These are phyloP conservation scores for Calliopsis andreniformis DNA, from an alignment of 1,140 invertebrate species.

Conservation along the genomic window DNA sequence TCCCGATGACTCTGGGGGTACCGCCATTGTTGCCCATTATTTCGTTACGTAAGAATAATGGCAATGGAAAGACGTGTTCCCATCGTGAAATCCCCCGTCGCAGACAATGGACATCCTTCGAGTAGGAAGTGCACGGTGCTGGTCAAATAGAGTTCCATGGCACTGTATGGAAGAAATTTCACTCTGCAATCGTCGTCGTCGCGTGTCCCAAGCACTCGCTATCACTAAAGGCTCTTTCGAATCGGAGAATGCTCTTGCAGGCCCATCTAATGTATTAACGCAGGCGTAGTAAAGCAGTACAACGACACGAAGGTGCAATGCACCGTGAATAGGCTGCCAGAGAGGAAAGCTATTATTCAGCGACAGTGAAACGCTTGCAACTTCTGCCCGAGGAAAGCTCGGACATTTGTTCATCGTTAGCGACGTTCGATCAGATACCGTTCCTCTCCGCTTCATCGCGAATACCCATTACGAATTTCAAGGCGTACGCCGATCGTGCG, in stretches of 20 bases:
- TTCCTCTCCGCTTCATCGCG: neutral
- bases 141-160: too few species aligned
- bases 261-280: constrained; percentile 15
- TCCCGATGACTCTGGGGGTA: neutral
- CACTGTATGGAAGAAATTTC: too few species aligned
- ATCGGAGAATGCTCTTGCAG: neutral
- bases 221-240: too few species aligned
- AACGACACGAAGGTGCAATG: constrained; percentile 58
- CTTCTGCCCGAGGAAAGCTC: constrained; percentile 5
- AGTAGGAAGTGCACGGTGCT: too few species aligned
- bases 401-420: constrained; percentile 8
- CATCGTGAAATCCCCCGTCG: neutral
- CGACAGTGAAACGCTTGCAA: constrained; percentile 43
- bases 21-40: constrained; percentile 33
- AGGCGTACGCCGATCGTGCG: constrained; percentile 3
- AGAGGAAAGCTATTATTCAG: constrained; percentile 59
- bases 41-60: constrained; percentile 11
- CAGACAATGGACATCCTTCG: neutral
- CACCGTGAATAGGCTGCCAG: constrained; percentile 60
- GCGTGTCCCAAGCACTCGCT: too few species aligned
- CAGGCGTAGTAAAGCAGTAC: constrained; percentile 1
- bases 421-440: constrained; percentile 2
- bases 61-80: neutral
- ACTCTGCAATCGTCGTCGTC: neutral
- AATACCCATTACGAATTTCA: neutral